phyloP scores from a whole-genome alignment of 2,113 vertebrate genomes.

The Podarcis muralis region DNA sequence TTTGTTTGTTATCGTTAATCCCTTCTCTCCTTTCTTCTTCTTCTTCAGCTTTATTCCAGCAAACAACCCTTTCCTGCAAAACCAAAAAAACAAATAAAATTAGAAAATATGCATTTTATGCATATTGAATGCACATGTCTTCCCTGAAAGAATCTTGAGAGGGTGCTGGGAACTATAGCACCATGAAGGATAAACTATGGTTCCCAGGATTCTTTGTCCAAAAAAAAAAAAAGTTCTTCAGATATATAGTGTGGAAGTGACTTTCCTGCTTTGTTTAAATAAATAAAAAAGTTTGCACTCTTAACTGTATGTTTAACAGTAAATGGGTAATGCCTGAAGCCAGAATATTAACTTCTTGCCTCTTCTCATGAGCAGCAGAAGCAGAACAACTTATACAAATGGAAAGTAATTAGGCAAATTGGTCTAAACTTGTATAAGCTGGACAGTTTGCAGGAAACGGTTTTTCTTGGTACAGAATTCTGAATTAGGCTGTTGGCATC shows the following conservation, averaged over 20 bases:
- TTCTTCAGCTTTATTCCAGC: slow-evolving; percentile 85
- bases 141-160: too few relatives aligned
- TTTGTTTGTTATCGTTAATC: slow-evolving; percentile 84
- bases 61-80: slow-evolving; percentile 80
- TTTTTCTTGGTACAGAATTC: neutral
- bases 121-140: too few relatives aligned
- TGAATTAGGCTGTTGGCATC: neutral
- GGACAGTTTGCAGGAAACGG: neutral
- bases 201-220: too few relatives aligned
- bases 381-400: neutral
- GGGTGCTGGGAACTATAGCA: too few relatives aligned
- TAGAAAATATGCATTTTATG: too few relatives aligned
- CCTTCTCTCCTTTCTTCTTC: slow-evolving; percentile 81
- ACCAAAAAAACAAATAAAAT: slow-evolving; percentile 40
- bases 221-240: too few relatives aligned
- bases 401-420: neutral
- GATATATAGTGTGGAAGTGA: too few relatives aligned
- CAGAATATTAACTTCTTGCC: neutral
- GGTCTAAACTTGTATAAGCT: neutral
- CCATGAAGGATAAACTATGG: too few relatives aligned
- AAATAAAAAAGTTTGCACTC: neutral
- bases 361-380: neutral
- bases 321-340: neutral
- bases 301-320: neutral
- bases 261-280: neutral